A percentile compares a stretch with the other conserved stretches of the same genome.
phyloP scores from a whole-genome alignment of 1,140 invertebrate genomes.

The Popillia japonica region DNA sequence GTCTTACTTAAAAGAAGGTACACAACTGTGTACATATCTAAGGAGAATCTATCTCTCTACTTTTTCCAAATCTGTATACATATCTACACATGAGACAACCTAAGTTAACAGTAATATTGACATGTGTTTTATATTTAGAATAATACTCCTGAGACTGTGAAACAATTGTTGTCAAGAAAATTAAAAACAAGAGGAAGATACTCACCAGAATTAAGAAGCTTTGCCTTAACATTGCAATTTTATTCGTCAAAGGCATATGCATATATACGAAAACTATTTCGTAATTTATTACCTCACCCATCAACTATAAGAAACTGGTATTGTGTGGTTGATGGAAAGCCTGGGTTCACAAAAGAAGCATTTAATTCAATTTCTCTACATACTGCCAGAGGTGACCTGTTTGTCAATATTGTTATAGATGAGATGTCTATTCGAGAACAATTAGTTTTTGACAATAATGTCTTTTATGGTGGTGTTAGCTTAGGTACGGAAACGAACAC shows the following conservation, averaged over 20 bases:
- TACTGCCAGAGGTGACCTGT: background rate
- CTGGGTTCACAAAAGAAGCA: conserved; percentile 57
- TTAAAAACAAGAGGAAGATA: conserved; percentile 25
- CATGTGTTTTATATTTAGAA: background rate
- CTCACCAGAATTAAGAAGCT: conserved; percentile 36
- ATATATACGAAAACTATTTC: conserved; percentile 59
- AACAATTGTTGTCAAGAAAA: conserved; percentile 26
- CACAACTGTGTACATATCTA: no score
- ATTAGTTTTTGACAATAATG: conserved; percentile 23
- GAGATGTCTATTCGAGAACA: conserved; percentile 49
- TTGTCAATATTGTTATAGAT: conserved; percentile 44
- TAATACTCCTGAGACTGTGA: background rate
- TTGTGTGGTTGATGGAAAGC: conserved; percentile 50
- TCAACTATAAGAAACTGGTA: conserved; percentile 58
- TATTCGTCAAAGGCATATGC: conserved; percentile 58
- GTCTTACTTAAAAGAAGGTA: no score
- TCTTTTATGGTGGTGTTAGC: conserved; percentile 49
- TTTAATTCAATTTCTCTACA: conserved; percentile 53
- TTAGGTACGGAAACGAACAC: conserved; percentile 45
- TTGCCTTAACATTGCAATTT: conserved; percentile 59
- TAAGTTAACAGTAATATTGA: no score
- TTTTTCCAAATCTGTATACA: no score
- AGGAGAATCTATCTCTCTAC: no score
- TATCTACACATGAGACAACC: no score
- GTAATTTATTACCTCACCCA: conserved; percentile 58